Evolutionary conservation across 2,888 invertebrate genomes (phyloP), one percentile per base, ranked within the genome.

Genomic region (Eupithecia vulgata): DNA sequence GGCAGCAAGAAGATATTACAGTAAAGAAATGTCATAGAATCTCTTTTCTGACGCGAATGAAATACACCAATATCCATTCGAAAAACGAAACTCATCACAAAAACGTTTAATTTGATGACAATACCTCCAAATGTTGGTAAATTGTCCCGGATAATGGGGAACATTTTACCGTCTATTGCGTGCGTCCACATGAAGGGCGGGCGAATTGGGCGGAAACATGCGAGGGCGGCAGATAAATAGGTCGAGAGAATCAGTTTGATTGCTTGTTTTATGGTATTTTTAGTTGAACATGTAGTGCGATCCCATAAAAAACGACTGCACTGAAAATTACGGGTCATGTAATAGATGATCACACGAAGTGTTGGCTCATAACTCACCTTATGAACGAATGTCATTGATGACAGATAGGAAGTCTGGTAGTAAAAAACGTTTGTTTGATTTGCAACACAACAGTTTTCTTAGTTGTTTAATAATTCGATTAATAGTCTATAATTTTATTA

Each of bases 111-210:
- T 74, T 75, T 74, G 72, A 76, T 70, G 74, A 74, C 79, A 68
- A 42, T 64, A 57, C 61, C 69, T 75, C 35, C 67, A 75, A 67
- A 75, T 73, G 67, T 74, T 78, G 73, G 76, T 76, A 74, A 73
- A 77, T 76, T 68, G 73, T 73, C 48, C 70, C 74, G 64, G 61
- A 67, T 73, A 80, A 75, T 74, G 68, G 76, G 72, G 79, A 73
- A 69, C 72, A 78, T 79, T 52, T 76, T 76, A 73, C 48, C 62
- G 76, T 77, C 68, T 40, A 74, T 89, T 84, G 88, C 90, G 89
- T 89, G 89, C 82, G 82, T 78, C 70, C 79, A 79, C 75, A 81
- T 82, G 81, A 71, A 69, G 78, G 52, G 67, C 66, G 68, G 76
- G 68, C 74, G 40, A 73, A 70, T 71, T 69, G 71, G 61, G 70